A percentile compares a stretch with the other conserved stretches of the same genome.
phyloP scores from a whole-genome alignment of 2,113 vertebrate species.

The Pygoscelis adeliae region DNA sequence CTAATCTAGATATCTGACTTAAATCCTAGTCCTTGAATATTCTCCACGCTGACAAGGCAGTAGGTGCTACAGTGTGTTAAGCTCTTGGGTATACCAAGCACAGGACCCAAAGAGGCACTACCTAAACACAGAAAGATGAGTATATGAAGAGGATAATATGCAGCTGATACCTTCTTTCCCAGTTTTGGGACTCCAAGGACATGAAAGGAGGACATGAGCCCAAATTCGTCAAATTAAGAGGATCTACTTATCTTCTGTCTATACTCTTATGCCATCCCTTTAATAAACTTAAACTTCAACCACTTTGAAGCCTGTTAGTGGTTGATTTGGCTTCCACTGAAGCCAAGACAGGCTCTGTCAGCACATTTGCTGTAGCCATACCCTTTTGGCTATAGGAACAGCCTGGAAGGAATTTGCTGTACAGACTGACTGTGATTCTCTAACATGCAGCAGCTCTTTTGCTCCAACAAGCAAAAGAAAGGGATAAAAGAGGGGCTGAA shows the following conservation, averaged over 20 bases:
- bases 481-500: background rate
- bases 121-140: background rate
- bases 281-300: background rate
- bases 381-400: background rate
- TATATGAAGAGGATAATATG: background rate
- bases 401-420: background rate
- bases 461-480: background rate
- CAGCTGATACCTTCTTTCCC: background rate
- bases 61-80: background rate
- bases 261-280: background rate
- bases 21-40: background rate
- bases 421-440: background rate
- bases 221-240: background rate
- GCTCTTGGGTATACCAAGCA: background rate
- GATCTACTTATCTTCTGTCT: background rate
- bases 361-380: background rate
- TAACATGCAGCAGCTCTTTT: background rate
- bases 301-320: background rate
- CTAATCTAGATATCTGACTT: background rate
- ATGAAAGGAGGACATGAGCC: background rate
- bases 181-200: background rate
- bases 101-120: background rate
- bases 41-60: background rate
- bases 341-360: background rate
- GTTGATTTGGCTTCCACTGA: background rate